Evolutionary conservation across 2,113 vertebrate genomes (phyloP).

Genomic region (Sarotherodon lohbergeri): DNA sequence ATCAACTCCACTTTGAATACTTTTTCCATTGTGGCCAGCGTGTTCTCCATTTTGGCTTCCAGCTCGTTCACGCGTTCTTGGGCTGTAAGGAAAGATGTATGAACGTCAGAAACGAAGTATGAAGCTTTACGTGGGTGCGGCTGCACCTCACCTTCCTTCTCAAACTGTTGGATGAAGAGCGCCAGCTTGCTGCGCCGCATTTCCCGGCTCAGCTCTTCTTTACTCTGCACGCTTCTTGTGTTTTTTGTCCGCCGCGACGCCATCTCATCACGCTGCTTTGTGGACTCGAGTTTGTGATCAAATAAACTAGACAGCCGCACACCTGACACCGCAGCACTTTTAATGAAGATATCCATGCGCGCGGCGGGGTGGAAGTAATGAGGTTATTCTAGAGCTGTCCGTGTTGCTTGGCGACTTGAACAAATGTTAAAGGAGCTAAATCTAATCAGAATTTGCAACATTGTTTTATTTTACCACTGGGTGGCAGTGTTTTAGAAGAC

Average conservation of each 20-base stretch:
- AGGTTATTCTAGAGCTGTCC: background rate
- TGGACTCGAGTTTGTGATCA: accelerated
- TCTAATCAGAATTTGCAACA: background rate
- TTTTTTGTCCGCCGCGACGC: background rate
- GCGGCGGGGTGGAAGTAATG: accelerated
- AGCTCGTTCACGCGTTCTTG: constrained; percentile 62
- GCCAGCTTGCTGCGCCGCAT: constrained; percentile 42
- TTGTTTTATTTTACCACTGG: background rate
- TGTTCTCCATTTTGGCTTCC: constrained; percentile 54
- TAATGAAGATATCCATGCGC: background rate
- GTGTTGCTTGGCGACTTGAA: background rate
- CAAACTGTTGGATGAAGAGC: constrained; percentile 79
- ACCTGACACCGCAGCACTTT: background rate
- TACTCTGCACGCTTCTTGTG: accelerated
- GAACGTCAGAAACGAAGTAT: background rate
- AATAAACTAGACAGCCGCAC: background rate
- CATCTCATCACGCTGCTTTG: background rate
- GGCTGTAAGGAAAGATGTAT: constrained; percentile 11
- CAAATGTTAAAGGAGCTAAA: accelerated
- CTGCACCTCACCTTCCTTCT: constrained; percentile 71
- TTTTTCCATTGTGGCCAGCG: constrained; percentile 55
- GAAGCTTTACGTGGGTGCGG: accelerated
- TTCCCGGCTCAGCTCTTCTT: constrained; percentile 28
- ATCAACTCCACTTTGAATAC: constrained; percentile 68
- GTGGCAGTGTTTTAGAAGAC: background rate